These are phyloP conservation scores for Cephalopholis sonnerati DNA, from an alignment of 2,113 vertebrate genomes.

Conservation along the genomic window DNA sequence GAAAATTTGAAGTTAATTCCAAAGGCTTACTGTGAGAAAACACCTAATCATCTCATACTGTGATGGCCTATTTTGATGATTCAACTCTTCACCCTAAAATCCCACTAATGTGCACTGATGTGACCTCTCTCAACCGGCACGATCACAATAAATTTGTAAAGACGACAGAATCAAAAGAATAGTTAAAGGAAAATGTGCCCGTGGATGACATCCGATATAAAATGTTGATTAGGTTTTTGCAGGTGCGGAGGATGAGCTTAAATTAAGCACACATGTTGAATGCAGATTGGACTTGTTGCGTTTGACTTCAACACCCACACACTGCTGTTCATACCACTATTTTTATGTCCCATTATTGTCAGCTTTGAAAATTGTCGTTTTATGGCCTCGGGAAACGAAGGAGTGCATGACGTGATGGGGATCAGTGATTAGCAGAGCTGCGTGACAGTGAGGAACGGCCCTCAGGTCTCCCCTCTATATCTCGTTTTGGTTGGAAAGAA, in stretches of 20 bases:
- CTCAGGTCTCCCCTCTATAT: slow-evolving; percentile 72
- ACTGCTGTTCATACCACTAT: neutral
- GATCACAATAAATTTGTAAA: slow-evolving; percentile 19
- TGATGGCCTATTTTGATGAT: neutral
- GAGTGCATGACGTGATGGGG: slow-evolving; percentile 74
- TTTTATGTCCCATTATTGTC: slow-evolving; percentile 14
- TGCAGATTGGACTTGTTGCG: slow-evolving; percentile 24
- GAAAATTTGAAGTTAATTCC: neutral
- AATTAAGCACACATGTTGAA: slow-evolving; percentile 38
- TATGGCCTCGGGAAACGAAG: neutral
- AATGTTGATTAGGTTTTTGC: slow-evolving; percentile 7
- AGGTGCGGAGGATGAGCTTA: neutral
- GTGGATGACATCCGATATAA: neutral
- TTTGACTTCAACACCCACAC: slow-evolving; percentile 8
- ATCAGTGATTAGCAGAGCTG: slow-evolving; percentile 79
- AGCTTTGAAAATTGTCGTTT: neutral
- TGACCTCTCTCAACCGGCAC: neutral
- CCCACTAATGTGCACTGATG: neutral
- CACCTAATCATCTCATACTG: neutral
- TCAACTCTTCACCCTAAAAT: neutral
- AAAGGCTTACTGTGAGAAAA: neutral
- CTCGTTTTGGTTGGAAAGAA: slow-evolving; percentile 57
- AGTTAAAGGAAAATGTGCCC: neutral
- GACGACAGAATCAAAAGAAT: slow-evolving; percentile 12
- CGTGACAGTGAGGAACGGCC: slow-evolving; percentile 79